Base-by-base conservation (phyloP, 2,888 invertebrate genomes). In the Xestoiulus laeticollis region DNA sequence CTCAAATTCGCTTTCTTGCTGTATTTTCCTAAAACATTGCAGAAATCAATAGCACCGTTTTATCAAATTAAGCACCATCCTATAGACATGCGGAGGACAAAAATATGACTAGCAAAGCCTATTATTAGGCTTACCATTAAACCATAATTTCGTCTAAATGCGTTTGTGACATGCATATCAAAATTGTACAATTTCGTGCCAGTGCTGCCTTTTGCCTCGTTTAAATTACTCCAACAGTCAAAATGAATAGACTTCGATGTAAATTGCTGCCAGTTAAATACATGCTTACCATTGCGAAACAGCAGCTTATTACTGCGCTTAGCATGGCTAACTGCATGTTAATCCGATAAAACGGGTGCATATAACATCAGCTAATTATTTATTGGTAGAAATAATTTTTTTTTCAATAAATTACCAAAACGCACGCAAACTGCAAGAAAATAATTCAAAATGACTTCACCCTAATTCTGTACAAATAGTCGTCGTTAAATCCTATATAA, bases 151-250 rank as follows among this genome's bases (percentile, higher is more conserved):
- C 26, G 68, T 68, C 68, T 26, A 68, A 68, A 68, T 68, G 68
- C 68, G 68, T 26, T 68, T 68, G 68, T 68, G 68, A 68, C 68
- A 68, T 68, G 68, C 68, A 68, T 68, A 68, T 68, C 68, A 68
- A 68, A 68, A 68, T 68, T 68, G 68, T 68, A 26, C 68, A 68
- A 68, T 68, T 68, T 68, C 68, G 68, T 68, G 68, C 68, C 26
- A 68, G 68, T 68, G 68, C 68, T 68, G 22, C 68, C 68, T 22
- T 68, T 68, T 68, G 26, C 22, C 26, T 26, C 26, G 1, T 22
- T 68, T 68, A 68, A 68, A 68, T 68, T 22, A 68, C 68, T 68
- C 26, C 68, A 12, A 26, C 68, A 68, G 68, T 68, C 68, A 68
- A 68, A 26, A 68, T 68, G 68, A 68, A 68, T 68, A 26, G 22